phyloP scores from a whole-genome alignment of 2,888 invertebrate genomes.

The Sminthurides aquaticus region DNA sequence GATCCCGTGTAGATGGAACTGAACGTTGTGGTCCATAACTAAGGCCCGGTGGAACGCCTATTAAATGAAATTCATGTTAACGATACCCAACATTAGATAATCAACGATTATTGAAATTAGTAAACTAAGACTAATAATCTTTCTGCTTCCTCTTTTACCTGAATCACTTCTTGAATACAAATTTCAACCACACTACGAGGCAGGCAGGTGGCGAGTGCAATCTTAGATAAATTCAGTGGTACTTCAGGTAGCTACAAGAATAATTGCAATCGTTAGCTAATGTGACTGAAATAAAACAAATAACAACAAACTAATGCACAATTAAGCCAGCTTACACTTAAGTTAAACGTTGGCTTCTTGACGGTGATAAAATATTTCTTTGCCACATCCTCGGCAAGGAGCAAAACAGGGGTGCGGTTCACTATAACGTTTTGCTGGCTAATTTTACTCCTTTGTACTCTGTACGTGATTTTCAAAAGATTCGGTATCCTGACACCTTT shows the following conservation, averaged over 20 bases:
- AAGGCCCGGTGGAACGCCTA: constrained; percentile 36
- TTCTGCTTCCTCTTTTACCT: constrained; percentile 25
- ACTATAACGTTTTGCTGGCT: constrained; percentile 29
- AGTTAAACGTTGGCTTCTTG: constrained; percentile 34
- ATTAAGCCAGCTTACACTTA: constrained; percentile 26
- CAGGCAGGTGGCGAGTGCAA: constrained; percentile 27
- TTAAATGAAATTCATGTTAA: too few species aligned
- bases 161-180: constrained; percentile 37
- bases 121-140: too few species aligned
- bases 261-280: not conserved
- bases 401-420: constrained; percentile 33
- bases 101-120: too few species aligned
- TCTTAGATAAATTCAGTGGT: constrained; percentile 28
- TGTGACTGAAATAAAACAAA: not conserved
- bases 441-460: constrained; percentile 28
- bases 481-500: constrained; percentile 32
- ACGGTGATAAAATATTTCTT: constrained; percentile 30
- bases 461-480: constrained; percentile 32
- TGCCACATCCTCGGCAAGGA: constrained; percentile 30
- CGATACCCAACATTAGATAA: too few species aligned
- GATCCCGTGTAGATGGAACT: constrained; percentile 24
- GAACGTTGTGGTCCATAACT: constrained; percentile 27
- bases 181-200: constrained; percentile 31
- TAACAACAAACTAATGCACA: not conserved
- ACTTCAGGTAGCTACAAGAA: constrained; percentile 33